Base-by-base conservation (phyloP, 1,140 invertebrate genomes). In the Caenorhabditis latens region DNA sequence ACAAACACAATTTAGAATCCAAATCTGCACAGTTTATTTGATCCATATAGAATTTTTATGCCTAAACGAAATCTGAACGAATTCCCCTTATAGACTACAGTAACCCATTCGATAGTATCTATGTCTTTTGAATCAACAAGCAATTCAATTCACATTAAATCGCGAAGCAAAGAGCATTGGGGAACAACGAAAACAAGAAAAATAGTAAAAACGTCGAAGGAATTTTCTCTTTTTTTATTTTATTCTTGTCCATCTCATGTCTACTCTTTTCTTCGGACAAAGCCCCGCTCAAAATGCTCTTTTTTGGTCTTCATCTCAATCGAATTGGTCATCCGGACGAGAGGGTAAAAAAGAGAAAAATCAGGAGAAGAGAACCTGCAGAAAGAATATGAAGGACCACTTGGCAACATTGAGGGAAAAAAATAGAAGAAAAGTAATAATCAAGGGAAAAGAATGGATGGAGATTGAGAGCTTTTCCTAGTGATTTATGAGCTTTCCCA, bases 281-380 rank as follows among this genome's bases (percentile, higher is more conserved):
- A 79, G 71, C 43, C 53, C 6, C 21, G 71, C 71, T 2, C 71
- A 4, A 50, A 75, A 50, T 79, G n/a, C 71, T 79, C 71, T 50
- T 50, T 79, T 79, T 79, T 50, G 71, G 71, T 11, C 46, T 79
- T 79, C 71, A 50, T 79, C 71, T 79, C 71, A 48, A 79, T 79
- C 50, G 71, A 79, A 48, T 50, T 79, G 71, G 71, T 79, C 71
- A 79, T 50, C 40, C 43, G 19, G 7, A 50, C 46, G 4, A 50
- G n/a, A 79, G 16, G n/a, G 9, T 16, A 19, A 43, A 43, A 43
- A 14, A 46, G 21, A 16, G 13, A 46, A 46, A 71, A 43, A 71
- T 19, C 4, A 43, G 42, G 2, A 19, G 42, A 71, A 65, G 16
- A 65, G 40, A 53, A 53, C 50, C 50, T 53, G 50, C 9, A 65